Base-by-base conservation (phyloP, 2,888 invertebrate species). In the Callyntrura sp. region DNA sequence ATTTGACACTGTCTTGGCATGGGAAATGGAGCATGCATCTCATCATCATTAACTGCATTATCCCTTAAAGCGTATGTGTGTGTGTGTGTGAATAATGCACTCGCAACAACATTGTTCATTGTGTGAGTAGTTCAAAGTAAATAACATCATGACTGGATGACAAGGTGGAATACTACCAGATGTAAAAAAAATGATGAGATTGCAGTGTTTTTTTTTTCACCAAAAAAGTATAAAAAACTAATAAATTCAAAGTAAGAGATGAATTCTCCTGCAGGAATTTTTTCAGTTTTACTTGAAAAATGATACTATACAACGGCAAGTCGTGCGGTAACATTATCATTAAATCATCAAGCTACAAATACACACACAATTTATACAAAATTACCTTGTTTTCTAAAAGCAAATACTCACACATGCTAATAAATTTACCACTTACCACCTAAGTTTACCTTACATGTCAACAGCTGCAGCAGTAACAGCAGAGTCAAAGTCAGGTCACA, bases 1-100 rank as follows among this genome's bases (percentile, higher is more conserved):
- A 70, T 55, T 68, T 84, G 83, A 84, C 68, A 84, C 68, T 84
- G 83, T 2, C 35, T n/a, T 35, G 35, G 70, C 68, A 84, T 51
- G 82, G 82, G 81, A 82, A 82, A 82, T 82, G 65, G 82, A 82
- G 82, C 82, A 35, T 43, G 70, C 70, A 60, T 17, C 60, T 60
- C 60, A 43, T 45, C 17, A 65, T 28, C 12, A 11, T 70, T 65
- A 28, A 12, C 23, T 9, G 65, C 60, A 23, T 60, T 28, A 11
- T 28, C 28, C 35, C 35, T 35, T 35, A 35, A 35, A 35, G 35
- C 35, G 35, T n/a, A n/a, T n/a, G n/a, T n/a, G n/a, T n/a, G n/a
- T n/a, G n/a, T n/a, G n/a, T n/a, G n/a, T 8, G 51, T 51, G n/a
- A 51, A 51, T 51, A 35, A 35, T 35, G 35, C 35, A 35, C 35